These are phyloP conservation scores for Syngnathus acus DNA, from an alignment of 2,797 vertebrate genomes.

Conservation along the genomic window DNA sequence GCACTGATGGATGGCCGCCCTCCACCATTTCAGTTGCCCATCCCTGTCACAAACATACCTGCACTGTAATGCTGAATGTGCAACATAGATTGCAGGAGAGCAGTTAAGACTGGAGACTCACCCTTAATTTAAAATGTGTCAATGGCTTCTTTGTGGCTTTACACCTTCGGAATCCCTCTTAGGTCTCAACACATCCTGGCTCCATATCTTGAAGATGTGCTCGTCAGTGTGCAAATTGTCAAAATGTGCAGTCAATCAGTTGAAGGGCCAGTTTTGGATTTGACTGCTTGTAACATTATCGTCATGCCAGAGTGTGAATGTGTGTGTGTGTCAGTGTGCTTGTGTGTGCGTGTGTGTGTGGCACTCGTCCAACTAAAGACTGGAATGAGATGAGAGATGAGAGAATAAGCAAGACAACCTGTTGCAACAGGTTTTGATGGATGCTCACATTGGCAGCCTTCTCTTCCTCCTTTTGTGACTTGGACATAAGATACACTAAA, in stretches of 20 bases:
- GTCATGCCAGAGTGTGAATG: slow-evolving; percentile 24
- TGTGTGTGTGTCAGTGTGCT: slow-evolving; percentile 21
- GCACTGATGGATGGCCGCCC: too few relatives aligned
- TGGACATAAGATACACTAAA: slow-evolving; percentile 54
- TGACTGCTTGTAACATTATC: slow-evolving; percentile 52
- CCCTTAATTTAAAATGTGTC: slow-evolving; percentile 22
- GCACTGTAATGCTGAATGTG: not conserved
- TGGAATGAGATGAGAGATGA: slow-evolving; percentile 45
- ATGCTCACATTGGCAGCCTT: slow-evolving; percentile 49
- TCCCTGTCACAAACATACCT: too few relatives aligned
- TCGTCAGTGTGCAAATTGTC: slow-evolving; percentile 22
- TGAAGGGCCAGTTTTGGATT: slow-evolving; percentile 60
- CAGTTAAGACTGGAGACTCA: slow-evolving; percentile 29
- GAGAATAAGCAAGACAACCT: slow-evolving; percentile 61
- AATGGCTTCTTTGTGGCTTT: slow-evolving; percentile 1
- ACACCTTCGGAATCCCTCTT: not conserved
- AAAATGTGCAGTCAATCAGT: slow-evolving; percentile 47
- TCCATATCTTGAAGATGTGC: slow-evolving; percentile 17
- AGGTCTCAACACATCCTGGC: slow-evolving; percentile 8
- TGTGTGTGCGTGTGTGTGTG: slow-evolving; percentile 28
- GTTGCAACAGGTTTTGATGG: slow-evolving; percentile 68
- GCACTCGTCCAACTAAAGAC: slow-evolving; percentile 54
- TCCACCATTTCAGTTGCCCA: too few relatives aligned
- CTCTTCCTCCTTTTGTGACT: slow-evolving; percentile 43
- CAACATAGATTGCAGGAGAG: not conserved